phyloP scores from a whole-genome alignment of 2,113 vertebrate species.

The Marcusenius ussheri region DNA sequence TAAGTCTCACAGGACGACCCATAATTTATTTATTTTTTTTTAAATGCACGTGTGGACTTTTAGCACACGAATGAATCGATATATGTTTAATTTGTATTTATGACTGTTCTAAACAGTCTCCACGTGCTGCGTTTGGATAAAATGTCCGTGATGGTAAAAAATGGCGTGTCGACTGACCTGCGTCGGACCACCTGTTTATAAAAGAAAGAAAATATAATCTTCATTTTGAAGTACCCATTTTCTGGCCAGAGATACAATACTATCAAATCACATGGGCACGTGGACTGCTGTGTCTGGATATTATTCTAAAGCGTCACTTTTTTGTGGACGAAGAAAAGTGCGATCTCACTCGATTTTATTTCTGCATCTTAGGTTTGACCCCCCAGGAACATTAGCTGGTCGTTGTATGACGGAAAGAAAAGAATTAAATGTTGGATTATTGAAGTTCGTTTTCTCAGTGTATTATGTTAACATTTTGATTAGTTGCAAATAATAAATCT shows the following conservation, averaged over 20 bases:
- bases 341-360: constrained; percentile 37
- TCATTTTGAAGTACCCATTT: background rate
- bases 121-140: background rate
- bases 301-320: constrained; percentile 16
- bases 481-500: constrained; percentile 35
- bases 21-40: constrained; percentile 33
- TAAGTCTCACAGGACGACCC: constrained; percentile 36
- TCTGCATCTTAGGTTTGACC: constrained; percentile 53
- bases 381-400: constrained; percentile 20
- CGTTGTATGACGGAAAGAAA: constrained; percentile 16
- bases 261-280: background rate
- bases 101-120: background rate
- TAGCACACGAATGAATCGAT: background rate
- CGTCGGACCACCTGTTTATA: constrained; percentile 2
- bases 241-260: background rate
- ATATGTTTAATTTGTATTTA: constrained; percentile 3
- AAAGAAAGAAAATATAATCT: constrained; percentile 3
- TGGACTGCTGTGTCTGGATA: constrained; percentile 18
- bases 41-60: background rate
- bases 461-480: constrained; percentile 23
- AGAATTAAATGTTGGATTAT: background rate
- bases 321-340: constrained; percentile 20
- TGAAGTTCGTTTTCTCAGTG: background rate
- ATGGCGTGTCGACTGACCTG: background rate
- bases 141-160: background rate